Evolutionary conservation across 2,113 vertebrate genomes (phyloP), one percentile per base, ranked within the genome.

Genomic region (Pleuronectes platessa): DNA sequence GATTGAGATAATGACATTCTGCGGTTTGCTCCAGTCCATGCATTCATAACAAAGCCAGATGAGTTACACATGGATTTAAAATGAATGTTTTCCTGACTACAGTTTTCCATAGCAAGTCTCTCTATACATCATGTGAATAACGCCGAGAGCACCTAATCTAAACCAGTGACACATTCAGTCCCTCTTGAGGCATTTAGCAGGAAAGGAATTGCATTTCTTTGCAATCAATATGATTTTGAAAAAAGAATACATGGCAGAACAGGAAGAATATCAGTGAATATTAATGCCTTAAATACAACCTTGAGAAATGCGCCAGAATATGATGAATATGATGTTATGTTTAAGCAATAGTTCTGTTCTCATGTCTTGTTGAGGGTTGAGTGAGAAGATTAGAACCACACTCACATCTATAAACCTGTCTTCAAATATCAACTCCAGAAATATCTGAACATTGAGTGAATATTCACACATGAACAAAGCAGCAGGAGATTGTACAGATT

Each of bases 1-100:
- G 81, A 74, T 17, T 84, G 78, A 82, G 66, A 83, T 87, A 89
- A 88, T 90, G 77, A 63, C 55, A 47, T 68, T 82, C 56, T 79
- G 65, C 21, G 81, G 76, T 81, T 83, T 90, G 58, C 68, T 78
- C 63, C 42, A 71, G 68, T 71, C 42, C 61, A n/a, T 61, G 68
- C 71, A 66, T 85, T 68, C 61, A 84, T 70, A 79, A 71, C 58
- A 84, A 76, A 35, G 60, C 65, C 75, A 81, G 84, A 89, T 83
- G 77, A 85, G 63, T 72, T 70, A 82, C 79, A 89, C 70, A 68
- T 85, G 86, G 62, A 75, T 81, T 64, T 51, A 42, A 73, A 85
- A 76, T 21, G 0, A 40, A 42, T 63, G 61, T 62, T 86, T 90
- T 79, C 62, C 77, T 72, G 55, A 60, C 61, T 68, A 63, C 67